Evolutionary conservation across 2,888 invertebrate genomes (phyloP), one percentile per base, ranked within the genome.

Genomic region (Creontiades dilutus): DNA sequence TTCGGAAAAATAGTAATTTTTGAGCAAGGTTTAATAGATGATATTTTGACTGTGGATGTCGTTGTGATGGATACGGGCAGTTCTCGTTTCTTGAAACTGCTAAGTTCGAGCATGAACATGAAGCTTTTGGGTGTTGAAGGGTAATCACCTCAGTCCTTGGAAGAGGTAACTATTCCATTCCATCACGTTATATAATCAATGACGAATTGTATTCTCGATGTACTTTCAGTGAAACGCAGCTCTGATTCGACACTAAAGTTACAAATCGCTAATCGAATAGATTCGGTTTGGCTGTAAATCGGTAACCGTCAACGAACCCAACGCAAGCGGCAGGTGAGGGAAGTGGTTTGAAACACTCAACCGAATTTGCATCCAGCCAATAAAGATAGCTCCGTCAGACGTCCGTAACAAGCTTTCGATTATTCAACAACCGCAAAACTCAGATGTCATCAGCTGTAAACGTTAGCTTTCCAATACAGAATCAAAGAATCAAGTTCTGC

Each of bases 361-460:
- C 61, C n/a, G 61, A 61, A 61, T 61, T 61, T 19, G 61, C 61
- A 61, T 61, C 16, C 52, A 16, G 16, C 61, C n/a, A 19, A 61
- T 61, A 19, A 61, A 61, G 61, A 52, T 52, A 52, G 16, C 11
- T 19, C 61, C 19, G 19, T 19, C 61, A 9, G 61, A 52, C 14
- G 52, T 52, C 1, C 61, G 61, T 61, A 61, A 61, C 61, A 61
- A 61, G 61, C n/a, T 61, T 61, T 19, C 61, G 61, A 16, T 61
- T 16, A 61, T 19, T n/a, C 19, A 61, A 61, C n/a, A 16, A 3
- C 61, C 61, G 52, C 52, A 14, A 52, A 52, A 52, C 52, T 52
- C 52, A 52, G 52, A 52, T 52, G 52, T 11, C 52, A 52, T 13
- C 52, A 52, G 52, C 11, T 52, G 52, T 52, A 12, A 52, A 52